Conservation (phyloP, 1,140 invertebrate species). For the Procambarus virginalis region DNA sequence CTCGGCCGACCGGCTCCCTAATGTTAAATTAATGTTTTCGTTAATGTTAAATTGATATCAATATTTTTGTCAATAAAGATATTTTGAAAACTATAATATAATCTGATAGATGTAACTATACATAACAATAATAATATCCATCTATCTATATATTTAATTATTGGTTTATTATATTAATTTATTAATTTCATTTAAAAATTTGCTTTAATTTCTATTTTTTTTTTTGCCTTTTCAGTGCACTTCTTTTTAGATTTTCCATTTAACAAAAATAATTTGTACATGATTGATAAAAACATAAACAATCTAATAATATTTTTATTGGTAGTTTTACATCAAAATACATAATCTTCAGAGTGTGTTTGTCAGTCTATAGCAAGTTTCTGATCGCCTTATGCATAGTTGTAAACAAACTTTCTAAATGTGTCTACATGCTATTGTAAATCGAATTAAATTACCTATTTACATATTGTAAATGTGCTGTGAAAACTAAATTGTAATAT, state of each 20-base stretch:
- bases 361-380: background rate
- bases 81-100: too few species aligned
- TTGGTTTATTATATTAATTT: too few species aligned
- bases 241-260: too few species aligned
- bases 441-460: conserved; percentile 27
- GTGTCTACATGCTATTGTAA: conserved; percentile 10
- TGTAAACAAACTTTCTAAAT: conserved; percentile 4
- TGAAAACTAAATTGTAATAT: conserved; percentile 59
- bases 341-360: background rate
- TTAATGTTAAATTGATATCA: too few species aligned
- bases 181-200: background rate
- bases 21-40: too few species aligned
- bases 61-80: too few species aligned
- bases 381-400: background rate
- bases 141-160: too few species aligned
- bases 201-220: background rate
- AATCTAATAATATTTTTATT: conserved; percentile 44
- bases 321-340: conserved; percentile 62
- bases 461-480: conserved; percentile 34
- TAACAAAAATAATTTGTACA: too few species aligned
- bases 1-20: too few species aligned
- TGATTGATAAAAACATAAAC: background rate
- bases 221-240: background rate
- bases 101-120: too few species aligned
- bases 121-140: too few species aligned